Evolutionary conservation across 2,888 invertebrate genomes (phyloP), one percentile per base, ranked within the genome.

Genomic region (Hoplodrina blanda): DNA sequence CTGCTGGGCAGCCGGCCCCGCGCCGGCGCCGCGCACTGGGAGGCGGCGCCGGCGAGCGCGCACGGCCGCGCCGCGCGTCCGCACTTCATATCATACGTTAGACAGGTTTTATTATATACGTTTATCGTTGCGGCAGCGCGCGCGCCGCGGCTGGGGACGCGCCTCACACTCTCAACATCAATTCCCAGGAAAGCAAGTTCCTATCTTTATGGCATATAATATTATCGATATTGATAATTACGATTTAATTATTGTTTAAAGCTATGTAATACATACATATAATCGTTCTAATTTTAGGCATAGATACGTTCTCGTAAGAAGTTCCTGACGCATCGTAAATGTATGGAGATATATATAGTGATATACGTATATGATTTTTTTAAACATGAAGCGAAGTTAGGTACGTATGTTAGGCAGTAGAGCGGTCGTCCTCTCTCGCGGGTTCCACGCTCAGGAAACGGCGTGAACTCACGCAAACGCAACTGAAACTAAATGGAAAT

Each of bases 151-250:
- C 92, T 93, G 91, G 87, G 91, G 91, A 91, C 94, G 91, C 94
- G 94, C 91, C 86, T 89, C 83, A 85, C 89, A 92, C 91, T 88
- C 88, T 90, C 87, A 92, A 89, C 96, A 96, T 95, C 96, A 92
- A 94, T 95, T 95, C 96, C 96, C 96, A 96, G 96, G 94, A 95
- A 96, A 96, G 95, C 96, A 96, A 96, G 96, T 96, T 96, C 96
- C 96, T 96, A 96, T 96, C 96, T 96, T 96, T 96, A 96, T 96
- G 96, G 96, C 96, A 96, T 96, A 96, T 96, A 96, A 96, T 96
- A 96, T 96, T 96, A 96, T 96, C 96, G 95, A 95, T 96, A 96
- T 95, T 96, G 96, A 95, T 96, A 96, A 96, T 96, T 96, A 96
- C 96, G 95, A 95, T 96, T 96, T 96, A 96, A 96, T 96, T 95